Conservation (phyloP, 2,888 invertebrate species). For the Aphidoletes aphidimyza region DNA sequence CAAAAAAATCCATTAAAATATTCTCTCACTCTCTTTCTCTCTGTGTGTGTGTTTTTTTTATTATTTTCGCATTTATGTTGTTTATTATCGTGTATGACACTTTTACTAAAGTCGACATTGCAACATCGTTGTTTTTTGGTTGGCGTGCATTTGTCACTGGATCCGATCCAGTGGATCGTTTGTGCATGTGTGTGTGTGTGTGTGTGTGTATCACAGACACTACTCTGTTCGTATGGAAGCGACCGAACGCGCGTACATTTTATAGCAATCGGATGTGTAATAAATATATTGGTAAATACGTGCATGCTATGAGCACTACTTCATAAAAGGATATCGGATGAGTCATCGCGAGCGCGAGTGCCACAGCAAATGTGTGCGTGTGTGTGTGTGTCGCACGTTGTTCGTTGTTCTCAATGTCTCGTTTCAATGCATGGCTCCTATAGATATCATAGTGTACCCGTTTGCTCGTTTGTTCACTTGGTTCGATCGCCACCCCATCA, state of each 20-base stretch:
- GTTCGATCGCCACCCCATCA: background rate
- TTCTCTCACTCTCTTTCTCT: too few relatives aligned
- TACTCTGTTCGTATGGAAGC: background rate
- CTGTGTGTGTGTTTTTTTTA: background rate
- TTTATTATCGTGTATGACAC: slow-evolving; percentile 43
- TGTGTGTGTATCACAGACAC: too few relatives aligned
- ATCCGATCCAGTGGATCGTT: background rate
- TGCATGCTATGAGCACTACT: background rate
- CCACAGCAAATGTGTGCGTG: too few relatives aligned
- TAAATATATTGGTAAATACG: slow-evolving; percentile 37
- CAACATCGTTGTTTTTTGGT: background rate
- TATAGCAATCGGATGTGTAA: slow-evolving; percentile 34
- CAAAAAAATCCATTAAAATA: too few relatives aligned
- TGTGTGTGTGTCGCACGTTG: background rate
- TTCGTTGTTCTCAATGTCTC: too few relatives aligned
- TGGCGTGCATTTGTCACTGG: background rate
- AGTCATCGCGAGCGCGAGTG: background rate
- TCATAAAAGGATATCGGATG: slow-evolving; percentile 12
- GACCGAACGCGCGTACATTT: background rate
- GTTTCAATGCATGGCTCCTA: too few relatives aligned
- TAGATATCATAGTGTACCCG: too few relatives aligned
- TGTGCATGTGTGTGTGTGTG: too few relatives aligned
- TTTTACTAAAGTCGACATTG: background rate
- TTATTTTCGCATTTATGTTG: slow-evolving; percentile 45
- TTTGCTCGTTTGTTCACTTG: background rate